phyloP scores from a whole-genome alignment of 2,797 vertebrate species.

The Geotrypetes seraphini region DNA sequence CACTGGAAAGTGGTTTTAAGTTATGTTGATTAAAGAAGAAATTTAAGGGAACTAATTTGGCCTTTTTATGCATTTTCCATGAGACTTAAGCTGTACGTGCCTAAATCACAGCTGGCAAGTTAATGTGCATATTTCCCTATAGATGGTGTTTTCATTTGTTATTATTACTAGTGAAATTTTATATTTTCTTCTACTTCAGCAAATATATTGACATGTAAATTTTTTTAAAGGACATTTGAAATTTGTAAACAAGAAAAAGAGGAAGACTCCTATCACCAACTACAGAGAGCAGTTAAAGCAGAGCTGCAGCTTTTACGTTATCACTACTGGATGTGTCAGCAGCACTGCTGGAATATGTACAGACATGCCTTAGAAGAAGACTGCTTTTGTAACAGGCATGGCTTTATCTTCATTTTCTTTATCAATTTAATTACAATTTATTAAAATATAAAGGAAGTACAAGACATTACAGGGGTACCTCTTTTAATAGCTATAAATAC shows the following conservation, averaged over 20 bases:
- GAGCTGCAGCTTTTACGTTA: conserved; percentile 56
- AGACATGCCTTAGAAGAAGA: conserved; percentile 19
- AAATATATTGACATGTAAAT: not conserved
- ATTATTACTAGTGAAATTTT: too few species aligned
- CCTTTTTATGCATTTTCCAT: too few species aligned
- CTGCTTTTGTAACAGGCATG: conserved; percentile 11
- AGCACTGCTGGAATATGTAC: conserved; percentile 53
- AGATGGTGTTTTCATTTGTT: too few species aligned
- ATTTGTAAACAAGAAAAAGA: conserved; percentile 4
- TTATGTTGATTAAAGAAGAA: too few species aligned
- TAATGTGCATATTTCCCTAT: too few species aligned
- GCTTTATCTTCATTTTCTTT: not conserved
- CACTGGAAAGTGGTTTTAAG: too few species aligned
- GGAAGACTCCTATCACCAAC: not conserved
- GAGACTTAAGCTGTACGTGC: too few species aligned
- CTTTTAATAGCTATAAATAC: too few species aligned
- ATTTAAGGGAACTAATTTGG: too few species aligned
- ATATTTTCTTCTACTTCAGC: too few species aligned
- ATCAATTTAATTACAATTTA: not conserved
- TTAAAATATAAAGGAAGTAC: not conserved
- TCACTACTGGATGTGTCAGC: conserved; percentile 57
- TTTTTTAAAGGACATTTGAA: conserved; percentile 24
- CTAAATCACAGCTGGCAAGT: too few species aligned
- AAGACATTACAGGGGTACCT: too few species aligned
- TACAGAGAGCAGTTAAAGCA: conserved; percentile 40